Evolutionary conservation across 2,797 vertebrate genomes (phyloP), one percentile per base, ranked within the genome.

Genomic region (Anguilla obscura): DNA sequence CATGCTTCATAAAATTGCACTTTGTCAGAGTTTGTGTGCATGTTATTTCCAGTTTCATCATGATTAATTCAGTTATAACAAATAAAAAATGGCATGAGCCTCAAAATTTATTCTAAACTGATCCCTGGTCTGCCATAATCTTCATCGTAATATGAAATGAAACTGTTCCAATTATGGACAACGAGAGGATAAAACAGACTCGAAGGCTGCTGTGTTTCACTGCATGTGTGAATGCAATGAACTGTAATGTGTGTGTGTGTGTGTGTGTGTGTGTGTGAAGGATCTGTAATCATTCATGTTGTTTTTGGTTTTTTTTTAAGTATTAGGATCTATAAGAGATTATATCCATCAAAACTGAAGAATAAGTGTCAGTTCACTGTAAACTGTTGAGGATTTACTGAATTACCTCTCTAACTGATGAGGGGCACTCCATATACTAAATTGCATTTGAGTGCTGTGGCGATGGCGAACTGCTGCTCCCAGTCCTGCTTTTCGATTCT

Each of bases 371-470:
- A 87, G 79, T 83, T 82, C 36, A 16, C 63, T 36, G 69, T 85
- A 69, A 66, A 24, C 63, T 85, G 27, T 69, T 56, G 82, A 88
- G 16, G 27, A 30, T 85, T 88, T 82, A 71, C 82, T 74, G 82
- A 85, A 85, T 76, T 88, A 85, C 83, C 82, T 71, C 87, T 56
- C 50, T 45, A 50, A 82, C 48, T 56, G 60, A 85, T 60, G 50
- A 88, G 45, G 58, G 82, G 30, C 30, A 36, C 82, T 74, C 85
- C 58, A 52, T 74, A 69, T 50, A 63, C 30, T 74, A 33, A 88
- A 71, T 88, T 71, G 52, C 82, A 85, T 85, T 40, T 87, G 74
- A 71, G 60, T 60, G 56, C 40, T 54, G 14, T 56, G 84, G 40
- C 50, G 40, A 71, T 85, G 63, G 63, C 50, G 82, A 85, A 54